Base-by-base conservation (phyloP, 2,888 invertebrate species). In the Dorcus hopei region DNA sequence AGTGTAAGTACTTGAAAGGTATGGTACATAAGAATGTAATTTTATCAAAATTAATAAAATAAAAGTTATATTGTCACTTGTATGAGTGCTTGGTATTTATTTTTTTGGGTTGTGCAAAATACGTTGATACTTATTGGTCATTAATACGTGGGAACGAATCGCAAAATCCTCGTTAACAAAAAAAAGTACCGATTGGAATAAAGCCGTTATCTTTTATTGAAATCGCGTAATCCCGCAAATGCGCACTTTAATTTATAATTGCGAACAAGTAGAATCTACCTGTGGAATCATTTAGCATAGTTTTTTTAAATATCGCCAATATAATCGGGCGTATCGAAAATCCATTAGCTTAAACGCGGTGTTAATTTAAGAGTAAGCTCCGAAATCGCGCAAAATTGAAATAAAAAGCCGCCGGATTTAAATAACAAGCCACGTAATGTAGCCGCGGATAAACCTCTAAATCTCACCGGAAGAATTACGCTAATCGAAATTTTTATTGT, bases 371-470 rank as follows among this genome's bases (percentile, higher is more conserved):
- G 74, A 70, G 72, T 75, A 74, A 74, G 72, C 73, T 56, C 69
- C 70, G 68, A 69, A 71, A 72, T 73, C 71, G 74, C 68, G 70
- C 72, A 71, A 75, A 75, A 76, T 76, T 76, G 76, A 77, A 76
- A 75, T 76, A 77, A 75, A 77, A 77, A 77, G 72, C 76, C 71
- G 54, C 60, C 58, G 74, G 74, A 75, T 76, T 74, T 74, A 74
- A 73, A 73, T 71, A 73, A 72, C 74, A 74, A 74, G 72, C 73
- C 70, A 68, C 68, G 69, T 70, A 71, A 71, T 71, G 68, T 67
- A 65, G 70, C 63, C 66, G 61, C 65, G 65, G 65, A 66, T 70
- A 69, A 69, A 71, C 66, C 68, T 67, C 62, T 70, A 69, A 70
- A 70, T 66, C 67, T 65, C 66, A 67, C 60, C 58, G 53, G 61